A percentile compares a stretch with the other conserved stretches of the same genome.
These are phyloP conservation scores for Pristionchus maxplancki DNA, from an alignment of 2,888 invertebrate species.

Conservation along the genomic window DNA sequence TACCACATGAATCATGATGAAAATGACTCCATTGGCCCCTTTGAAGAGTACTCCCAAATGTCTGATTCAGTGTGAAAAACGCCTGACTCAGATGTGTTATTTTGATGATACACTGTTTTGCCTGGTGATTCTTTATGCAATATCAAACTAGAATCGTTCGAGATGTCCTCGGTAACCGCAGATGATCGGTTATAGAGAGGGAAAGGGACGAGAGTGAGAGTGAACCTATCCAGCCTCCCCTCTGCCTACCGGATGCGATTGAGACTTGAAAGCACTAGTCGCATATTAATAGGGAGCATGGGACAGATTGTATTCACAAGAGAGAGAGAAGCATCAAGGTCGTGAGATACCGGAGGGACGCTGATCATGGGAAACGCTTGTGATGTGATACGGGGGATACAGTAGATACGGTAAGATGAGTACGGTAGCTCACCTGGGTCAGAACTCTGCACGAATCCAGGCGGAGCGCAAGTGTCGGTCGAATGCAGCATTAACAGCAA, in stretches of 20 bases:
- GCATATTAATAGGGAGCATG: slow-evolving; percentile 25
- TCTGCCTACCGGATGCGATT: slow-evolving; percentile 7
- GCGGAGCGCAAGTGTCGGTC: slow-evolving; percentile 69
- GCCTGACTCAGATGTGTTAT: not conserved
- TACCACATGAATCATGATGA: not conserved
- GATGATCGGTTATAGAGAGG: slow-evolving; percentile 17
- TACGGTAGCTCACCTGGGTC: slow-evolving; percentile 68
- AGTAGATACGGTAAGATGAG: not conserved
- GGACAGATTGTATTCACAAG: not conserved
- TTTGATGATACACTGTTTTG: not conserved
- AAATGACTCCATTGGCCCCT: not conserved
- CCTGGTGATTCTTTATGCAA: not conserved
- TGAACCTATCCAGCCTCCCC: not conserved
- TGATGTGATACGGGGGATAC: not conserved
- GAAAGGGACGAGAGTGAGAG: slow-evolving; percentile 34
- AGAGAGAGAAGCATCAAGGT: not conserved
- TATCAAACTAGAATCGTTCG: not conserved
- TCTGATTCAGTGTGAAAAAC: not conserved
- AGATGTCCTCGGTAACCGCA: slow-evolving; percentile 7
- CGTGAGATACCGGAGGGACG: not conserved
- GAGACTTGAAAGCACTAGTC: not conserved
- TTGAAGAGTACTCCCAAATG: not conserved
- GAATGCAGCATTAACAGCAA: not conserved
- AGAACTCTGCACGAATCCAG: slow-evolving; percentile 75
- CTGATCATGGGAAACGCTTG: not conserved